Evolutionary conservation across 2,888 invertebrate species (phyloP).

Genomic region (Nomada ruficornis): DNA sequence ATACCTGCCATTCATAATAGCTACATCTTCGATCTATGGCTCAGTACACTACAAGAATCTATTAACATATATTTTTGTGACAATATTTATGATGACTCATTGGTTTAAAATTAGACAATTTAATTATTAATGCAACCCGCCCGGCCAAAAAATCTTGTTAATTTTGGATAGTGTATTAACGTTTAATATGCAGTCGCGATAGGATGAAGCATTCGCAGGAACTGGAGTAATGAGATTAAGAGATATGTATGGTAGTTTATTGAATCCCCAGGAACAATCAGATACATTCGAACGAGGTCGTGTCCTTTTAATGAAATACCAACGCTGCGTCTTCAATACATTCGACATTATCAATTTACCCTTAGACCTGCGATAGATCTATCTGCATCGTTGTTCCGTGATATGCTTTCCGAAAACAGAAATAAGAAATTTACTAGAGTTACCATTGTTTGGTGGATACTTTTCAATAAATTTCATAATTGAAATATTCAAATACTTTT

Average conservation of each 20-base stretch:
- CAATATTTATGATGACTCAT: slow-evolving; percentile 35
- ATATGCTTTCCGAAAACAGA: background rate
- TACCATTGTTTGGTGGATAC: background rate
- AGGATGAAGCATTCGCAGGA: no score
- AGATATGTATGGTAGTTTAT: background rate
- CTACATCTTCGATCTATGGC: slow-evolving; percentile 52
- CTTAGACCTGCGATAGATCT: slow-evolving; percentile 4
- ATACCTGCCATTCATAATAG: slow-evolving; percentile 56
- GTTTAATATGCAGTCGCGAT: background rate
- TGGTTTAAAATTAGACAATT: background rate
- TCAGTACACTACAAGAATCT: slow-evolving; percentile 60
- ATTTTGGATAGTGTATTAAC: background rate
- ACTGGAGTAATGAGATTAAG: background rate
- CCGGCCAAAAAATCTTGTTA: background rate
- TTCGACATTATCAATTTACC: background rate
- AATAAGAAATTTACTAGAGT: background rate
- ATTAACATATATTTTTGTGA: slow-evolving; percentile 48
- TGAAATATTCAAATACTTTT: background rate
- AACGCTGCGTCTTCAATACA: background rate
- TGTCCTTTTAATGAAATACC: background rate
- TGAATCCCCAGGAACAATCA: background rate
- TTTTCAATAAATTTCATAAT: no score
- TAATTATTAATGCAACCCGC: slow-evolving; percentile 4
- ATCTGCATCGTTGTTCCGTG: background rate
- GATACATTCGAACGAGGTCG: background rate